Base-by-base conservation (phyloP, 2,888 invertebrate species). In the Luffia ferchaultella region DNA sequence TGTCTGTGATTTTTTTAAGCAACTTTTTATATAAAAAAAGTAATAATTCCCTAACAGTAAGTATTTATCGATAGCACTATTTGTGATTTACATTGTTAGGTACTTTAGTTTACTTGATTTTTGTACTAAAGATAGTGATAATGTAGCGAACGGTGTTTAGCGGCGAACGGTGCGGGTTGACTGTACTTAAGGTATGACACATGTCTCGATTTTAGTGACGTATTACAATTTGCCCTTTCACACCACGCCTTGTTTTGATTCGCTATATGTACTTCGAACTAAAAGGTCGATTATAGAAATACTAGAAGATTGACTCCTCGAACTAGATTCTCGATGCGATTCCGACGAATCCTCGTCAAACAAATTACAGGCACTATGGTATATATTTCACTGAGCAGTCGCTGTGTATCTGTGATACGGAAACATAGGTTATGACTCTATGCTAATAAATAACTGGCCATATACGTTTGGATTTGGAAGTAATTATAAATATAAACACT, bases 1-100 rank as follows among this genome's bases (percentile, higher is more conserved):
- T 83, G 85, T 85, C 85, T 85, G 85, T 85, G 85, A 85, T 85
- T 85, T 83, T 83, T 84, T 84, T 84, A 84, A 82, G 85, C 84
- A 82, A 85, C 85, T 82, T 85, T 84, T 84, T 80, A 80, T 79
- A 82, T 78, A 68, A 75, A 78, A 65, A 76, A 74, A 57, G n/a
- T 49, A 46, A 53, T 63, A 76, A 79, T 77, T 76, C 79, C 77
- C 75, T 79, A 83, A 82, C 80, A 77, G 71, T 84, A 84, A 85
- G 84, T 76, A 30, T 30, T 7, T 30, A 30, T 30, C 5, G 30
- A 79, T 85, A 84, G 83, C 83, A 84, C 82, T 80, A 82, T 76
- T 76, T 83, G 85, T 84, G 83, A 84, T 84, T 82, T 48, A 3
- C 42, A 48, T 56, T 76, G 71, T 80, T 70, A 71, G 71, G 82